Evolutionary conservation across 2,888 invertebrate species (phyloP).

Genomic region (Periphyllus acericola): DNA sequence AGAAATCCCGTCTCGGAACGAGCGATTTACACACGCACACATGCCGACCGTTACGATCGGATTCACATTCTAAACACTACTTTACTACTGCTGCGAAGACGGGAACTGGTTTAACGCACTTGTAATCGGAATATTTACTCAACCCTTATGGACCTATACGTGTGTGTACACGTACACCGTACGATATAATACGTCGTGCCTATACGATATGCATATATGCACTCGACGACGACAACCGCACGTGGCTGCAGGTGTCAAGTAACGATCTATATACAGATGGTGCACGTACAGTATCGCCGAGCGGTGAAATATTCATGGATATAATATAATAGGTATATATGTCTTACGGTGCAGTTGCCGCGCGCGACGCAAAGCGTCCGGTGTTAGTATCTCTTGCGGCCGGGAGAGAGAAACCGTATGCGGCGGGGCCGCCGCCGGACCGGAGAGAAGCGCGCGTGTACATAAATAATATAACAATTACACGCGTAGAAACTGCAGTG

Average conservation of each 20-base stretch:
- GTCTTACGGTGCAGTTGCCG: no score
- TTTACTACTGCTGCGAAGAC: neutral
- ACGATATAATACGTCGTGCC: neutral
- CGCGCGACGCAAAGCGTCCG: no score
- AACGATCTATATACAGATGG: neutral
- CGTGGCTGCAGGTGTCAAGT: neutral
- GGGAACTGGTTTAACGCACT: conserved; percentile 1
- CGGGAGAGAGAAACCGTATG: neutral
- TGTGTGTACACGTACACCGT: neutral
- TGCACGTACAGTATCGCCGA: neutral
- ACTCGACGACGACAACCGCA: neutral
- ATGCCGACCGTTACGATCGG: neutral
- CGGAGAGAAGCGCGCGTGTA: neutral
- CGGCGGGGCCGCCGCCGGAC: no score
- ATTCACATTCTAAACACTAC: conserved; percentile 20
- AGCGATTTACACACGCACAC: no score
- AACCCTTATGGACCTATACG: neutral
- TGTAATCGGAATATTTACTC: neutral
- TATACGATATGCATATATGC: neutral
- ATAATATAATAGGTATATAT: no score
- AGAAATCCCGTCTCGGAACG: conserved; percentile 15
- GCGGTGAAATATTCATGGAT: no score
- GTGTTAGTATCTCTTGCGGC: neutral
- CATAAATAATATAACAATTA: neutral
- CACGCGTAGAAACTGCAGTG: neutral